Evolutionary conservation across 2,113 vertebrate genomes (phyloP).

Genomic region (Chrysemys picta): DNA sequence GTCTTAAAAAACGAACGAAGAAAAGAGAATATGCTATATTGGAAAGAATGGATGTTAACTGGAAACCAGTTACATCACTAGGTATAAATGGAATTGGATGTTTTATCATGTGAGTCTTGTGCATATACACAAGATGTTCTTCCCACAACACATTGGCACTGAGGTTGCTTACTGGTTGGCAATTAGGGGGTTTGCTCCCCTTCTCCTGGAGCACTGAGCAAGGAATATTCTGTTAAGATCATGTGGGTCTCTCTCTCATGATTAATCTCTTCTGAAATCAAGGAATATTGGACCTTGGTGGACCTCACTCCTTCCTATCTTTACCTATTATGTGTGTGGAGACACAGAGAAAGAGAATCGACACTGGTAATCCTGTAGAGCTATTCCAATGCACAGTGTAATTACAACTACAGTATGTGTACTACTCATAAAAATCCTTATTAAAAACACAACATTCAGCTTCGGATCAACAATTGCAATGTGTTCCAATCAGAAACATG

Average conservation of each 20-base stretch:
- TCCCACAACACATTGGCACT: not conserved
- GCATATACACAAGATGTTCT: not conserved
- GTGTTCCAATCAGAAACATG: not conserved
- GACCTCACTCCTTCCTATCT: not conserved
- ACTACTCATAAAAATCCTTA: not conserved
- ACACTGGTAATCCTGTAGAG: not conserved
- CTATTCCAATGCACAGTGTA: not conserved
- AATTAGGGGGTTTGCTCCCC: not conserved
- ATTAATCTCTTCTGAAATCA: not conserved
- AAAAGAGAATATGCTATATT: not conserved
- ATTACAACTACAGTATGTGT: not conserved
- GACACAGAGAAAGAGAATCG: not conserved
- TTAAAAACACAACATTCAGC: accelerated
- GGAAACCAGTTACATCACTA: not conserved
- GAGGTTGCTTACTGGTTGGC: not conserved
- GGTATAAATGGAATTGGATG: not conserved
- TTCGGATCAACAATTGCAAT: accelerated
- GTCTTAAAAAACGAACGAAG: not conserved
- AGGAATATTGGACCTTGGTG: not conserved
- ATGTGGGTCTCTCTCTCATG: not conserved
- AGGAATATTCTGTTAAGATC: not conserved
- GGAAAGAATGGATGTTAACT: not conserved
- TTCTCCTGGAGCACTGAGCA: not conserved
- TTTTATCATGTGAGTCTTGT: not conserved
- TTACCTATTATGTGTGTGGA: not conserved